Evolutionary conservation across 1,140 invertebrate genomes (phyloP).

Genomic region (Cherax quadricarinatus): DNA sequence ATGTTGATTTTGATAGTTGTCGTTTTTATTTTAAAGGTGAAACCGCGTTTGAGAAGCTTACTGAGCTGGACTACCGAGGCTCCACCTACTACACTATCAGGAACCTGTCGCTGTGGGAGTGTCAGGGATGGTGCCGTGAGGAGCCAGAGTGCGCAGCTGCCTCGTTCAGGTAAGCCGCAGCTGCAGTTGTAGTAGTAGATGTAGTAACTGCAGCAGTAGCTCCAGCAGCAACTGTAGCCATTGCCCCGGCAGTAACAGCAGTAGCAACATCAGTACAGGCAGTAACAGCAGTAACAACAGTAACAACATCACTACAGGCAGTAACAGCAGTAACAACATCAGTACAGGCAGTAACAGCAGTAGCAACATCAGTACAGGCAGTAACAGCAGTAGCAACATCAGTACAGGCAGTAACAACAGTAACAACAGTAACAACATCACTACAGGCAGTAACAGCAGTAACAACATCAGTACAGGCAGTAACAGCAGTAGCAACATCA

Average conservation of each 20-base stretch:
- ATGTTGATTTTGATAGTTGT: background rate
- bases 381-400: no score
- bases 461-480: no score
- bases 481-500: no score
- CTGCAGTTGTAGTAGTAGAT: background rate
- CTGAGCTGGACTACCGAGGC: conserved; percentile 92
- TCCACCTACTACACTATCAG: conserved; percentile 94
- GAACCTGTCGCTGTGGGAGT: conserved; percentile 94
- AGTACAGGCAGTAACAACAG: no score
- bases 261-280: background rate
- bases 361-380: no score
- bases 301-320: background rate
- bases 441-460: no score
- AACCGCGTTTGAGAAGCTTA: conserved; percentile 92
- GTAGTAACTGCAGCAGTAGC: background rate
- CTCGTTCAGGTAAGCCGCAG: conserved; percentile 83
- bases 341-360: no score
- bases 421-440: no score
- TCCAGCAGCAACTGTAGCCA: no score
- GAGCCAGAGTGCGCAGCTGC: conserved; percentile 93
- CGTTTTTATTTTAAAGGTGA: conserved; percentile 18
- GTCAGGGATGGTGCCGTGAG: conserved; percentile 95
- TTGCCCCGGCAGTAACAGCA: no score
- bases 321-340: background rate
- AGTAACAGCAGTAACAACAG: background rate